Evolutionary conservation across 2,113 vertebrate species (phyloP), one percentile per base, ranked within the genome.

Genomic region (Cyanistes caeruleus): DNA sequence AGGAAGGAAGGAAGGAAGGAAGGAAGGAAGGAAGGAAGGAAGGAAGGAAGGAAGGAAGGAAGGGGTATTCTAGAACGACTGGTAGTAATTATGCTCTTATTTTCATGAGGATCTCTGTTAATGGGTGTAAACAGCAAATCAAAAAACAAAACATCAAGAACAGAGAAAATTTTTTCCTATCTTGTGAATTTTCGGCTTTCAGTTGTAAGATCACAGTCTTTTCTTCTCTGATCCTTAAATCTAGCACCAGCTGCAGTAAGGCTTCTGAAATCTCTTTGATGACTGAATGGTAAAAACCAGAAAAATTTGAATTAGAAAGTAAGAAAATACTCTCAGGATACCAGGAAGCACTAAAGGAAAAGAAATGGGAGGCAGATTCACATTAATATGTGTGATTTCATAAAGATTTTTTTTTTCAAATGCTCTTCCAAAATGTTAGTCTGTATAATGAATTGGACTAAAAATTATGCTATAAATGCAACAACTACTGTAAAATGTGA

Each of bases 381-480:
- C 56, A 65, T 77, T 93, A 86, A 44, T 62, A 56, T 37, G 24
- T 93, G 67, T 80, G 70, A 77, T 78, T 81, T 91, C 82, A 58
- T 80, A 67, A 76, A 67, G 51, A 87, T 22, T 63, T 83, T 85
- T 85, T 48, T 83, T 86, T 73, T 58, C 69, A 91, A 85, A 62
- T 70, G 89, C 39, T 81, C 7, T 52, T 70, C 62, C 35, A 87
- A 58, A 96, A 68, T 59, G 20, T 68, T 93, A 72, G 13, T 67
- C 62, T 73, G 17, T 53, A 52, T 76, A 94, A 96, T 72, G 44
- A 96, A 95, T 79, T 69, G 69, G 37, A 72, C 91, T 93, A 94
- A 46, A 69, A 90, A 81, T 53, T 87, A 93, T 60, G 88, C 48
- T 55, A 92, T 90, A 97, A 97, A 96, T 92, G 84, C 81, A 97